Evolutionary conservation across 2,888 invertebrate species (phyloP), one percentile per base, ranked within the genome.

Genomic region (Crossocerus cetratus): DNA sequence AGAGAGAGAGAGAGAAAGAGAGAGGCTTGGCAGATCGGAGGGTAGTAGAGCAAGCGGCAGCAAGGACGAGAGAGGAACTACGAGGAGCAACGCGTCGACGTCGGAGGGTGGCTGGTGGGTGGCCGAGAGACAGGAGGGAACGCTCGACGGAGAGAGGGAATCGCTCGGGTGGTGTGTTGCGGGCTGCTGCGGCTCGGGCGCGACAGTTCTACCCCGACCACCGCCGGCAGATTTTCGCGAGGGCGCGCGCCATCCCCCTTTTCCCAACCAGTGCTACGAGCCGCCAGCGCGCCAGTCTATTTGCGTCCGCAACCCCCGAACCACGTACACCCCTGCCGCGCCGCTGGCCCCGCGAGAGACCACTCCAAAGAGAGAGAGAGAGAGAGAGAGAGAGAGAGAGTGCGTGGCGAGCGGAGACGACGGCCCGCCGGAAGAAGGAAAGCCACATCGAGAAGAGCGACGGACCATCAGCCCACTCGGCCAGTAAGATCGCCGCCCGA

Each of bases 121-220:
- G 55, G 69, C 59, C 55, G 65, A 58, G 53, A 16, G 49, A 2
- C 65, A 20, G 42, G 21, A 42, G 23, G 8, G 57, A 55, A 3
- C 54, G 43, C 4, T 53, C 16, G 53, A 66, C 49, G 55, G 32
- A 53, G 68, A 61, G 72, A 57, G 81, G 78, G 84, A 81, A 81
- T 83, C 80, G 84, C 86, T 86, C 84, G 83, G 87, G 86, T 86
- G 81, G 85, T 86, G 86, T 86, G 88, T 87, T 88, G 89, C 89
- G 88, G 89, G 88, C 89, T 90, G 90, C 90, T 89, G 90, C 89
- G 88, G 89, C 86, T 89, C 86, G 89, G 88, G 89, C 87, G 88
- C 90, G 89, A 89, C 90, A 90, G 89, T 90, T 87, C 87, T 86
- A 87, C 86, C 86, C 86, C 89, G 86, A 88, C 88, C 85, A 86